Evolutionary conservation across 2,888 invertebrate genomes (phyloP).

Genomic region (Drosophila recens): DNA sequence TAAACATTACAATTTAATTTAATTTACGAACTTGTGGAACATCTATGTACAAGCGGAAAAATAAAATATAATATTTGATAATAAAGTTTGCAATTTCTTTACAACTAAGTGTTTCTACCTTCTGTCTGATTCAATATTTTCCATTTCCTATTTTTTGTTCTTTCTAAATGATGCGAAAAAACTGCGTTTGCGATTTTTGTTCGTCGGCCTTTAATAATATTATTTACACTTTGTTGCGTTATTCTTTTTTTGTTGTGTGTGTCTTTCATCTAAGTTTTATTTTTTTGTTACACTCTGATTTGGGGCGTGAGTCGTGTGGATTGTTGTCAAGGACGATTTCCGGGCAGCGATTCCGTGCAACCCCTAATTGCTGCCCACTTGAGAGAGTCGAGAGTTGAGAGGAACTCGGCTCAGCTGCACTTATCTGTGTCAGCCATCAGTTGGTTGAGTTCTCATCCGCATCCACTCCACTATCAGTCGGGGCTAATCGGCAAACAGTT

Average conservation of each 20-base stretch:
- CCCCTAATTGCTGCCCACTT: conserved; percentile 78
- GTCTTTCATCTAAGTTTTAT: conserved; percentile 6
- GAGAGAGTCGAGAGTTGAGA: conserved; percentile 38
- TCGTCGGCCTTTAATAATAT: conserved; percentile 65
- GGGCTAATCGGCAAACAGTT: conserved; percentile 54
- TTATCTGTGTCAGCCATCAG: conserved; percentile 71
- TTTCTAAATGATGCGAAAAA: conserved; percentile 69
- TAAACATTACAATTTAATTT: no score
- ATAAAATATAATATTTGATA: no score
- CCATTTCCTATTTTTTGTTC: conserved; percentile 13
- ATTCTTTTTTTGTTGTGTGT: conserved; percentile 4
- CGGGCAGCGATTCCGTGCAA: conserved; percentile 61
- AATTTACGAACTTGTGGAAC: no score
- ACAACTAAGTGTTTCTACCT: not conserved
- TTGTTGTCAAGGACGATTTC: conserved; percentile 62
- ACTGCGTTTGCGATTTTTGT: conserved; percentile 49
- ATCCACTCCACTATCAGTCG: conserved; percentile 49
- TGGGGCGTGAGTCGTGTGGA: conserved; percentile 64
- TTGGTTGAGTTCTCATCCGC: conserved; percentile 61
- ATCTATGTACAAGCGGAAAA: no score
- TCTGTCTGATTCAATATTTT: conserved; percentile 12
- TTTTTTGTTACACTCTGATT: conserved; percentile 36
- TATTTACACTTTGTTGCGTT: conserved; percentile 77
- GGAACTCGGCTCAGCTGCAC: conserved; percentile 60
- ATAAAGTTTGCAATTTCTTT: not conserved